phyloP scores from a whole-genome alignment of 2,113 vertebrate species.

The Glaucidium brasilianum region DNA sequence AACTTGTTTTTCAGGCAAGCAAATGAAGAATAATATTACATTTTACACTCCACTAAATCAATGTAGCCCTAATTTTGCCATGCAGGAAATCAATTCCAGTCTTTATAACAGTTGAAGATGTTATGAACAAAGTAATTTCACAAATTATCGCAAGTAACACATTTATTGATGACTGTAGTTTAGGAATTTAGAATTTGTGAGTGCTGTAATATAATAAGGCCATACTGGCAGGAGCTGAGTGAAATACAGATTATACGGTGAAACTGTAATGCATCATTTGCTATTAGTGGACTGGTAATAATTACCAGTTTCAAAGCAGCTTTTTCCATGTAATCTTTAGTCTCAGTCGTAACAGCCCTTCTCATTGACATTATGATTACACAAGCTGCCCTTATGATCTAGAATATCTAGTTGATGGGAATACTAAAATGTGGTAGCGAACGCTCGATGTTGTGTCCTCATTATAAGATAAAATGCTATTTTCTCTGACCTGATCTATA shows the following conservation, averaged over 20 bases:
- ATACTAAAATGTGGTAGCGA: constrained; percentile 71
- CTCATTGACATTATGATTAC: constrained; percentile 84
- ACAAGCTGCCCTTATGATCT: constrained; percentile 78
- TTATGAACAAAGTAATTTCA: constrained; percentile 83
- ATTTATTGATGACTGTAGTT: constrained; percentile 82
- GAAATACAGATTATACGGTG: constrained; percentile 77
- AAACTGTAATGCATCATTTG: constrained; percentile 82
- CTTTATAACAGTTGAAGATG: constrained; percentile 79
- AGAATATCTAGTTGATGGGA: constrained; percentile 80
- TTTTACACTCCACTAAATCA: constrained; percentile 79
- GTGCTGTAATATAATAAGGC: constrained; percentile 71
- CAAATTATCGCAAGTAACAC: constrained; percentile 79
- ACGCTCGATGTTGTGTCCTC: constrained; percentile 71
- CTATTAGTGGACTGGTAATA: constrained; percentile 85
- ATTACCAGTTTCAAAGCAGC: constrained; percentile 83
- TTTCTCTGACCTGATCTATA: constrained; percentile 74
- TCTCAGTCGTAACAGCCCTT: constrained; percentile 80
- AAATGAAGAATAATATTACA: constrained; percentile 78
- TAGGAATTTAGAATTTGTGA: constrained; percentile 76
- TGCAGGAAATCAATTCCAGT: constrained; percentile 78
- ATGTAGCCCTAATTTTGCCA: constrained; percentile 77
- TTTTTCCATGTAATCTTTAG: constrained; percentile 80
- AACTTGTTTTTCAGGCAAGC: constrained; percentile 76
- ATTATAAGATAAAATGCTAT: constrained; percentile 76
- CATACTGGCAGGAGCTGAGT: constrained; percentile 60